Evolutionary conservation across 2,888 invertebrate genomes (phyloP), one percentile per base, ranked within the genome.

Genomic region (Stenichneumon culpator): DNA sequence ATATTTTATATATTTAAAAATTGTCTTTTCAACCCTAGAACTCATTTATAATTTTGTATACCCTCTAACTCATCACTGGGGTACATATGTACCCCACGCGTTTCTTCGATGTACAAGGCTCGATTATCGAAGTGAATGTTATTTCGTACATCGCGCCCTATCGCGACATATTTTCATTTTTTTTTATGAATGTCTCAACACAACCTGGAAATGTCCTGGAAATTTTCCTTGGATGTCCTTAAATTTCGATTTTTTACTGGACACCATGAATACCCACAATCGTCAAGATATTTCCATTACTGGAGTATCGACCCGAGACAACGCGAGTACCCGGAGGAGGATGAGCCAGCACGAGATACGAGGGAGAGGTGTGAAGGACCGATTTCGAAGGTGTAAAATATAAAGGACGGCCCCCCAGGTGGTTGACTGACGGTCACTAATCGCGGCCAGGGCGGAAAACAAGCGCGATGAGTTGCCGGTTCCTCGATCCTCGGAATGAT

Each of bases 381-480:
- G 87, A 90, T 90, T 91, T 86, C 86, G 88, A 65, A 91, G 90
- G 91, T 91, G 90, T 89, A 89, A 91, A 91, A 88, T 88, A 87
- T 80, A 57, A 87, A 84, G 60, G 79, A 83, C 80, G 88, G 89
- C 90, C 89, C 90, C 91, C 90, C 90, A 89, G 87, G 89, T 90
- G 88, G 84, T 84, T 86, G 88, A 90, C 87, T 88, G 89, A 89
- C 88, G 89, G 89, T 87, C 88, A 87, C 90, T 91, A 91, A 92
- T 92, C 90, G 91, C 89, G 89, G 90, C 89, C 89, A 89, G 90
- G 60, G 89, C 91, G 91, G 92, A 91, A 92, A 92, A 92, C 91
- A 91, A 92, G 92, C 91, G 90, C 89, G 91, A 91, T 92, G 92
- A 92, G 92, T 92, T 88, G 92, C 90, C 86, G 86, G 87, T 90